These are phyloP conservation scores for Pipra filicauda DNA, from an alignment of 2,113 vertebrate species.

Conservation along the genomic window DNA sequence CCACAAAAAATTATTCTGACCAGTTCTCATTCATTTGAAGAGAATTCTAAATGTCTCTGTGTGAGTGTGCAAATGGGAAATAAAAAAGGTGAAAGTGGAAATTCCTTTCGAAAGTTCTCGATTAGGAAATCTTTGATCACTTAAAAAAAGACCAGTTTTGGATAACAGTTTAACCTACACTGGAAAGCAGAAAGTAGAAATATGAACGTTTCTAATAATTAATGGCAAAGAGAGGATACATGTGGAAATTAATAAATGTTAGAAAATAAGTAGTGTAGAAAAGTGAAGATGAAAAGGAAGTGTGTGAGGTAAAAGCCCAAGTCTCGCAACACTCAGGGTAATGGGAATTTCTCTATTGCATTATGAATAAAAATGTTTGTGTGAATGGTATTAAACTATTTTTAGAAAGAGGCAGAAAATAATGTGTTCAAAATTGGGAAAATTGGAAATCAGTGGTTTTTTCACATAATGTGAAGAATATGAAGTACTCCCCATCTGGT, in stretches of 20 bases:
- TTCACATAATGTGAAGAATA: not conserved
- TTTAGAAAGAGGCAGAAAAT: not conserved
- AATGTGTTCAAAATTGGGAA: not conserved
- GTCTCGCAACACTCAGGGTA: not conserved
- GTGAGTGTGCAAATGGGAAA: not conserved
- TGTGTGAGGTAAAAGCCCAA: not conserved
- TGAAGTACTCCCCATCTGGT: not conserved
- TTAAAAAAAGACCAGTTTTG: not conserved
- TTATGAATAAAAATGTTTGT: not conserved
- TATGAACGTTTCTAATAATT: not conserved
- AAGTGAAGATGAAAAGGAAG: not conserved
- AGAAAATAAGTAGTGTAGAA: not conserved
- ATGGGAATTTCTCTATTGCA: not conserved
- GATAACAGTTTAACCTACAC: not conserved
- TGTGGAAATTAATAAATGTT: not conserved
- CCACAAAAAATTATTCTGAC: not conserved
- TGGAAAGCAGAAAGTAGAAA: not conserved
- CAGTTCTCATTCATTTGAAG: not conserved
- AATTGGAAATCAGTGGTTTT: not conserved
- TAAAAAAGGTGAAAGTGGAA: not conserved
- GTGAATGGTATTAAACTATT: not conserved
- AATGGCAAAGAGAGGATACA: not conserved
- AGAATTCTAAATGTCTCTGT: not conserved
- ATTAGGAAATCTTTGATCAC: not conserved
- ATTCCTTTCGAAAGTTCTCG: not conserved